phyloP scores from a whole-genome alignment of 2,888 invertebrate species.

The Ptilodon capucinus region DNA sequence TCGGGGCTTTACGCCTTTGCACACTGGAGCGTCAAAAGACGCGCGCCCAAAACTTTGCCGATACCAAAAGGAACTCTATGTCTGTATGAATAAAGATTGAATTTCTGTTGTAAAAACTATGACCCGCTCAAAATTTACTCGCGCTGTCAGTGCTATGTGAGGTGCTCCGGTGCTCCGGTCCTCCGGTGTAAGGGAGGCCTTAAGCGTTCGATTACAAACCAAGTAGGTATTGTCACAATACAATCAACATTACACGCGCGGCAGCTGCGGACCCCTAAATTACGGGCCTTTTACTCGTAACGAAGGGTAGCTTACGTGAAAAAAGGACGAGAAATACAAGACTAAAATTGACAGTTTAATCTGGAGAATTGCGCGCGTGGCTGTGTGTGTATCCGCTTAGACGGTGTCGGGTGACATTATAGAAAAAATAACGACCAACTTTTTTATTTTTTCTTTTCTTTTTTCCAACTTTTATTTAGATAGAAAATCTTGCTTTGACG shows the following conservation, averaged over 20 bases:
- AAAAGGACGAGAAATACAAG: slow-evolving; percentile 51
- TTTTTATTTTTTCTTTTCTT: no score
- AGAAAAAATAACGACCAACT: slow-evolving; percentile 27
- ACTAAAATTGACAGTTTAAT: slow-evolving; percentile 75
- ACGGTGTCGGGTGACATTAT: slow-evolving; percentile 18
- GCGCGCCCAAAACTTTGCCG: no score
- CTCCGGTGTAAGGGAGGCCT: slow-evolving; percentile 59
- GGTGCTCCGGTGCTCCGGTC: no score
- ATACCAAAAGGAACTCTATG: no score
- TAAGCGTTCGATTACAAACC: slow-evolving; percentile 58
- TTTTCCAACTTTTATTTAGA: no score
- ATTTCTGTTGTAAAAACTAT: no score
- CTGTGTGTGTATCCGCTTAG: slow-evolving; percentile 40
- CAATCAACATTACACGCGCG: slow-evolving; percentile 76
- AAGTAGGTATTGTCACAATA: slow-evolving; percentile 57
- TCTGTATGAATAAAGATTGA: no score
- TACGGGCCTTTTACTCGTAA: slow-evolving; percentile 65
- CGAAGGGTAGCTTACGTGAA: slow-evolving; percentile 60
- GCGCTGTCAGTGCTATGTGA: no score
- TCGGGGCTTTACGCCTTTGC: no score
- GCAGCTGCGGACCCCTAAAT: slow-evolving; percentile 77
- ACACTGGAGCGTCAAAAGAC: no score
- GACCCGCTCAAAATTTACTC: no score
- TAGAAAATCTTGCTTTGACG: no score
- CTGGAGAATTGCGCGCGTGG: slow-evolving; percentile 54